A percentile compares a stretch with the other conserved stretches of the same genome.
phyloP scores from a whole-genome alignment of 2,797 vertebrate species.

The Ciconia nigra region DNA sequence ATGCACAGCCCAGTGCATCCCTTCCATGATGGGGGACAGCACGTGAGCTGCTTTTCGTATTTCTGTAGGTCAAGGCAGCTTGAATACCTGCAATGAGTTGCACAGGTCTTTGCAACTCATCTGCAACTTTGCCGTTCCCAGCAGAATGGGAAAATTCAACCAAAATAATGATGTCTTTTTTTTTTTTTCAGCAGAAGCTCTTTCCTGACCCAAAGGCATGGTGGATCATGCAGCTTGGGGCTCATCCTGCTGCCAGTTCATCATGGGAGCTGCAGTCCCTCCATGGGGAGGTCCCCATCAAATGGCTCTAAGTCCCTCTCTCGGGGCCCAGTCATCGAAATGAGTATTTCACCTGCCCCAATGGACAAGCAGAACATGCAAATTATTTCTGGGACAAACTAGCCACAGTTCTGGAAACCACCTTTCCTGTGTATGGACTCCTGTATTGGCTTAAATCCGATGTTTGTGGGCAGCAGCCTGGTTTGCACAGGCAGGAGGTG shows the following conservation, averaged over 20 bases:
- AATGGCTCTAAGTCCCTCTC: not conserved
- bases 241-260: not conserved
- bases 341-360: not conserved
- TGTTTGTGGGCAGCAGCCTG: not conserved
- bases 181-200: not conserved
- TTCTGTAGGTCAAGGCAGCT: not conserved
- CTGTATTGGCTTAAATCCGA: not conserved
- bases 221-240: not conserved
- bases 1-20: not conserved
- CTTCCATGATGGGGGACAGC: fast-evolving
- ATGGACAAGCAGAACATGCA: not conserved
- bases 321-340: not conserved
- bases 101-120: not conserved
- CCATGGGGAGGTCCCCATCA: not conserved
- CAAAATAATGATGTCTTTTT: not conserved
- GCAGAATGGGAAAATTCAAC: not conserved
- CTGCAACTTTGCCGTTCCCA: not conserved
- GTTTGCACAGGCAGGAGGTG: not conserved
- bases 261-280: not conserved
- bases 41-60: fast-evolving
- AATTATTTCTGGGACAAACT: not conserved
- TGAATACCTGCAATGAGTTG: not conserved
- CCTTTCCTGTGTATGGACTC: not conserved
- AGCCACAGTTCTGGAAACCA: not conserved
- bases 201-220: not conserved